Evolutionary conservation across 1,140 invertebrate genomes (phyloP), one percentile per base, ranked within the genome.

Genomic region (Anastrepha ludens): DNA sequence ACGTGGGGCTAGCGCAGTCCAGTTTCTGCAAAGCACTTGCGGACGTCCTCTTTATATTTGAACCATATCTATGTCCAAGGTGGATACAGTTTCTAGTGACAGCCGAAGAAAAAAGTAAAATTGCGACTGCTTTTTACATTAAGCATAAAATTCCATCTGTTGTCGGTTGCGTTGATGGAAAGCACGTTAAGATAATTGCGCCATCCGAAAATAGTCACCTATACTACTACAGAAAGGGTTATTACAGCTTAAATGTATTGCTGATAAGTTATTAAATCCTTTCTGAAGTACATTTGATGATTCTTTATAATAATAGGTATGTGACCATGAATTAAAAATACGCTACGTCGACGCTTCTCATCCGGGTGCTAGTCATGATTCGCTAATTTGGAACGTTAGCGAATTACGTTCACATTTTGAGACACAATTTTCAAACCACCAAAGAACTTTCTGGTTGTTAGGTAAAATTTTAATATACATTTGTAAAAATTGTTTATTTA

Each of bases 221-320:
- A 13, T 87, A 87, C 55, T 87, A 87, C 62, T 60, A 81, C n/a
- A 59, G 70, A 47, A 81, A 87, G 47, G 87, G 87, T 29, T 55
- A 81, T 59, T 87, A 87, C 74, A 85, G 87, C 20, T 85, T 81
- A 17, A 85, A 87, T 62, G 39, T 62, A 5, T 62, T 70, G 4
- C 70, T 87, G 15, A 70, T 85, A 47, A 50, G 87, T 87, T 64
- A 60, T 59, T 60, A 62, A 60, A 85, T 13, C 11, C 11, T 59
- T 60, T 64, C 8, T 86, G 11, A 20, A 8, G 20, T 62, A 39
- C 5, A 20, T n/a, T 62, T 62, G 3, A 39, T 39, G 3, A 29
- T 70, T 55, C 1, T 55, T 70, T 87, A 70, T 7, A n/a, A 87
- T 47, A 7, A 70, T 9, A 70, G 86, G 17, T 29, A 29, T 29